A percentile compares a stretch with the other conserved stretches of the same genome.
These are phyloP conservation scores for Parazoanthus darwini DNA, from an alignment of 92 coral and sea anemone genomes.

Conservation along the genomic window DNA sequence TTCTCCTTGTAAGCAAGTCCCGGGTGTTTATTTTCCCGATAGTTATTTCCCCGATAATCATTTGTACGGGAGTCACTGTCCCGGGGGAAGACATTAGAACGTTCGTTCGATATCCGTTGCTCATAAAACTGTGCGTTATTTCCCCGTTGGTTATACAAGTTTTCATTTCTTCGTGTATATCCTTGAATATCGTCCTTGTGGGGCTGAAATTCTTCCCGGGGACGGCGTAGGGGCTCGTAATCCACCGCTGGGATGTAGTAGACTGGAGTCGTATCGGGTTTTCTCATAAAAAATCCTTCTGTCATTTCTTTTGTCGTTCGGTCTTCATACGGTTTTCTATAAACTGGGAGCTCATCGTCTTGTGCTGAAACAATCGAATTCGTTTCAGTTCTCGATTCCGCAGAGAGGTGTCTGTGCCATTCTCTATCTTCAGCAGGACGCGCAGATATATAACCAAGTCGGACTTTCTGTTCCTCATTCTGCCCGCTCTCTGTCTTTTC, in stretches of 20 bases:
- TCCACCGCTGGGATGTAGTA: slow-evolving; percentile 31
- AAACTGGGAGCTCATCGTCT: neutral
- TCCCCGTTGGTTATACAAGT: neutral
- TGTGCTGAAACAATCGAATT: neutral
- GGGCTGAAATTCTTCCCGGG: neutral
- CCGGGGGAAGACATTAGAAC: neutral
- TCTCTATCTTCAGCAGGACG: slow-evolving; percentile 29
- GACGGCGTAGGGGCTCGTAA: slow-evolving; percentile 15
- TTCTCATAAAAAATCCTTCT: slow-evolving; percentile 29
- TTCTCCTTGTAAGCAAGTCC: neutral
- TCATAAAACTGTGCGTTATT: neutral
- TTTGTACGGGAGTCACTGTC: neutral
- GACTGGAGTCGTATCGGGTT: neutral
- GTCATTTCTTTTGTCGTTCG: slow-evolving; percentile 4
- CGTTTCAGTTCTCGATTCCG: neutral
- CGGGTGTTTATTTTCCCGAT: neutral
- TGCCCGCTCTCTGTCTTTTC: neutral
- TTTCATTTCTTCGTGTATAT: neutral
- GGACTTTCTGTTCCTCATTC: slow-evolving; percentile 22
- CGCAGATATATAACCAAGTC: slow-evolving; percentile 23
- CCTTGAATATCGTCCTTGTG: neutral
- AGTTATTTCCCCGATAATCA: neutral
- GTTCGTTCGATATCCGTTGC: neutral
- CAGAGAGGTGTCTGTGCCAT: neutral
- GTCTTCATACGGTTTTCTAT: slow-evolving; percentile 34